Evolutionary conservation across 2,888 invertebrate genomes (phyloP), one percentile per base, ranked within the genome.

Genomic region (Labia minor): DNA sequence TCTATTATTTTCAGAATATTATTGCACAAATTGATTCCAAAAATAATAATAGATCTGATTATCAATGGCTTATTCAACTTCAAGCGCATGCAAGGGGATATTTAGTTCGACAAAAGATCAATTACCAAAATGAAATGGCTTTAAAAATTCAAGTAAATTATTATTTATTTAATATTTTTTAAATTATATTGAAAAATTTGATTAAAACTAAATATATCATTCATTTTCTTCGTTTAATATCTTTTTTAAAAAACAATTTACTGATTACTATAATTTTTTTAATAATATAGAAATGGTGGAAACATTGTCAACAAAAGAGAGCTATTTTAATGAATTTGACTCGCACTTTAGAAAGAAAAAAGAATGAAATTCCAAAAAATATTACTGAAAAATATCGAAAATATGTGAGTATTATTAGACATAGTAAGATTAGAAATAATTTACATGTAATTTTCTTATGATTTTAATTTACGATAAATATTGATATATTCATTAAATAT

Each of bases 21-120:
- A 26, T 68, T 11, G 21, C 61, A 3, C 65, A 68, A 49, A 64
- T 68, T 16, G 63, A 62, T 65, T 78, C 79, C 10, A 61, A 64
- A 21, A 65, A 66, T 26, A 68, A 63, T 72, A 79, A 78, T 70
- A 76, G 74, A 71, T 73, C 75, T 69, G 74, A 80, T 20, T 81
- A 81, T 70, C 76, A 77, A 37, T 74, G 78, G 1, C 78, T 87
- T 20, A 75, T 81, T 2, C 79, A 77, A 71, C 76, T 87, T 49
- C 88, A 88, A 77, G 85, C 86, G 1, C 76, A 77, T 63, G 80
- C 81, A 65, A 80, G 83, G 71, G 88, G 87, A 16, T 85, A 82
- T 74, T 74, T 86, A 37, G 75, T 81, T 1, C 81, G 87, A 63
- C 80, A 80, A 73, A 75, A 70, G 61, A 71, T 81, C n/a, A 76